Base-by-base conservation (phyloP, 2,797 vertebrate genomes). In the Bufotes viridis region DNA sequence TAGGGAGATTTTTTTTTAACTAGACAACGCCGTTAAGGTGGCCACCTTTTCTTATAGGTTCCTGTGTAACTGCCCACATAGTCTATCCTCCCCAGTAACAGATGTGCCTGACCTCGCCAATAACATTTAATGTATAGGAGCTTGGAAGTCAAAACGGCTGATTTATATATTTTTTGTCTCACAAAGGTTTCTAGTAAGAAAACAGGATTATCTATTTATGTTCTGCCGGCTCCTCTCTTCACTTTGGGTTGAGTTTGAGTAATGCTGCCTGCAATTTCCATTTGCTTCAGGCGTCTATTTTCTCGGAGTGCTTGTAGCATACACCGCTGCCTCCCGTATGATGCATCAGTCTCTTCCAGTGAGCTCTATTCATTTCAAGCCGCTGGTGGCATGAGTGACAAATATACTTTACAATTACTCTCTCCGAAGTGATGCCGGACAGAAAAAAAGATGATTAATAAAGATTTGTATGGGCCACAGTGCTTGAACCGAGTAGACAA, bases 181-280 rank as follows among this genome's bases (percentile, higher is more conserved):
- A 51, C 53, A 65, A 60, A 70, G 72, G 26, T 57, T 88, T 51
- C 34, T 34, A 74, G 42, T 81, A 22, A 55, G 51, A 42, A 88
- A 57, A 34, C 58, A 78, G 58, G 82, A 60, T 58, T 24, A 65
- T 78, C 82, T 81, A 51, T 84, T 85, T 85, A 85, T 85, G 65
- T 85, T 85, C 78, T 74, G 57, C 63, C 57, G 18, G 67, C 55
- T 63, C 61, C 20, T 67, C 49, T 78, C 11, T 79, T 58, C 87
- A 49, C 67, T 74, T 74, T 81, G 76, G 22, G 58, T 65, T 51
- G 81, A 82, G 70, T 87, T 83, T 87, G 81, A 87, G 86, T 76
- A 87, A 76, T 83, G 72, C 86, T 26, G 86, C 70, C 51, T 83
- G 72, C 86, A 87, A 58, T 87, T 78, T 83, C 81, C 61, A 82